These are phyloP conservation scores for Enteromius trimaculatus DNA, from an alignment of 2,797 vertebrate species.

Conservation along the genomic window DNA sequence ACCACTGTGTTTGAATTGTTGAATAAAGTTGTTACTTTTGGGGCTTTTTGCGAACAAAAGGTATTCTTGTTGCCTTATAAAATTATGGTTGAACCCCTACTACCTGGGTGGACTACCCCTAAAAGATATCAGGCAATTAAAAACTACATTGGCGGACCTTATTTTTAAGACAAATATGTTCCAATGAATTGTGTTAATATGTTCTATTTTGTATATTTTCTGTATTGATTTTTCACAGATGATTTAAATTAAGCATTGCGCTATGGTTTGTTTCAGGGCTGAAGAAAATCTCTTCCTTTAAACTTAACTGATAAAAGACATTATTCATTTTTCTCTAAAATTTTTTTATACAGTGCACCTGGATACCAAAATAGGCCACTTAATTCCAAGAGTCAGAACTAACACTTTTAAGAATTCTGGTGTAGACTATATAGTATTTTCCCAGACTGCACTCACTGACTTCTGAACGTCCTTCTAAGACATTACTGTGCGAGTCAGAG, in stretches of 20 bases:
- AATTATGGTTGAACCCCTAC: too few species aligned
- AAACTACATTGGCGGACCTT: background rate
- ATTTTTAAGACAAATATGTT: background rate
- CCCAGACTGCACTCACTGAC: constrained; percentile 6
- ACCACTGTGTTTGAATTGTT: background rate
- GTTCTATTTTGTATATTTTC: too few species aligned
- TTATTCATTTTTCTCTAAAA: background rate
- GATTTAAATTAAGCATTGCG: background rate
- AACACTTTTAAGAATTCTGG: background rate
- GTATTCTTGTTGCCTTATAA: too few species aligned
- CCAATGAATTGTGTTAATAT: background rate
- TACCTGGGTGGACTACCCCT: background rate
- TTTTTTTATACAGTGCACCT: background rate
- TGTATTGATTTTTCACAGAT: background rate
- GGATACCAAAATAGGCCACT: background rate
- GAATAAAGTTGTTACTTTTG: too few species aligned
- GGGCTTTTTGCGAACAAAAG: too few species aligned
- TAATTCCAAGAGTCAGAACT: background rate
- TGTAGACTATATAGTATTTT: background rate
- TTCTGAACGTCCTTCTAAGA: background rate
- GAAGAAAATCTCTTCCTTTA: background rate
- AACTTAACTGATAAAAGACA: background rate
- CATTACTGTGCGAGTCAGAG: background rate
- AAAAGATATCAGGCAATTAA: background rate
- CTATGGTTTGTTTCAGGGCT: background rate